Evolutionary conservation across 2,113 vertebrate genomes (phyloP).

Genomic region (Scophthalmus maximus): DNA sequence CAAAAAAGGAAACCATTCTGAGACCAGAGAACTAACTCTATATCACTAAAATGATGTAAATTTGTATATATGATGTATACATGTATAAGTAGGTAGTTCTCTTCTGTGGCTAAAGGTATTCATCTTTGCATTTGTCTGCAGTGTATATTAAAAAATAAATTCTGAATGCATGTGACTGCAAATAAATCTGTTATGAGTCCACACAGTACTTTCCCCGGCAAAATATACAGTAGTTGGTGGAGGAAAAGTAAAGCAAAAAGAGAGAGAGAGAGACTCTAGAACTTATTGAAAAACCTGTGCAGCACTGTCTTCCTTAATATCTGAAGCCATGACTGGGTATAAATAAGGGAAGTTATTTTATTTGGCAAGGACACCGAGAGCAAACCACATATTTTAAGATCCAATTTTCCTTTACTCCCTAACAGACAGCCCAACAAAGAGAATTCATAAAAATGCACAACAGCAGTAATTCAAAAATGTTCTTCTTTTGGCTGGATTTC

Average conservation of each 20-base stretch:
- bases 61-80: too few relatives aligned
- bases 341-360: conserved; percentile 25
- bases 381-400: background rate
- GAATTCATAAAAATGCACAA: conserved; percentile 24
- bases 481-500: too few relatives aligned
- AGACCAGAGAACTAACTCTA: too few relatives aligned
- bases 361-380: too few relatives aligned
- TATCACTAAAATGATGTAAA: too few relatives aligned
- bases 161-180: background rate
- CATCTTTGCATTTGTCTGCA: background rate
- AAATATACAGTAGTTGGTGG: background rate
- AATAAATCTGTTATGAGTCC: conserved; percentile 3
- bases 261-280: background rate
- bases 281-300: background rate
- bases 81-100: too few relatives aligned
- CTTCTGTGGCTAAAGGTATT: background rate
- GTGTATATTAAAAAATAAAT: conserved; percentile 7
- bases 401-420: background rate
- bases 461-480: conserved; percentile 1
- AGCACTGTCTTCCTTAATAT: background rate
- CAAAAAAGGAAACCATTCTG: too few relatives aligned
- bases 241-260: too few relatives aligned
- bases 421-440: conserved; percentile 8
- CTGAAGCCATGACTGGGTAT: background rate
- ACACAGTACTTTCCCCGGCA: background rate